phyloP scores from a whole-genome alignment of 2,888 invertebrate genomes.

The Chrysolina americana region DNA sequence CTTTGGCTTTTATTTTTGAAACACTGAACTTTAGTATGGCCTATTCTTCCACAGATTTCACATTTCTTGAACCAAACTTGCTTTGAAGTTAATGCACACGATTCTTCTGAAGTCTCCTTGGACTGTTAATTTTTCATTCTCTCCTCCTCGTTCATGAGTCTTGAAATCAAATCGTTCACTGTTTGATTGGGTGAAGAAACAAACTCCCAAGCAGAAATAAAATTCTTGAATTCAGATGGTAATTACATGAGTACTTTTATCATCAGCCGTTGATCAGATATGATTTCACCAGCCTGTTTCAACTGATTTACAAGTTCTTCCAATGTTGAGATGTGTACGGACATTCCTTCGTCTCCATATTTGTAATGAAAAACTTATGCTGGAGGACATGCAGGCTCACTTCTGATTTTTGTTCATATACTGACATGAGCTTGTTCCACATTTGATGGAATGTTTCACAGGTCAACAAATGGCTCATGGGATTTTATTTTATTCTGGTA shows the following conservation, averaged over 20 bases:
- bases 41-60: no score
- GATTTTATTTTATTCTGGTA: conserved; percentile 17
- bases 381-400: conserved; percentile 15
- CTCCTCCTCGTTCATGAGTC: conserved; percentile 18
- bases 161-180: neutral
- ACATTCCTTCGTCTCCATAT: conserved; percentile 14
- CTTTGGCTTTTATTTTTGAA: no score
- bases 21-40: no score
- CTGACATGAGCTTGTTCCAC: conserved; percentile 20
- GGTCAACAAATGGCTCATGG: neutral
- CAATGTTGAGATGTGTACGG: conserved; percentile 14
- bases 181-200: conserved; percentile 19
- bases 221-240: conserved; percentile 28
- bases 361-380: conserved; percentile 15
- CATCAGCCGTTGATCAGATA: conserved; percentile 33
- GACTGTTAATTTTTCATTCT: conserved; percentile 1
- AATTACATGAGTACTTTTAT: conserved; percentile 31
- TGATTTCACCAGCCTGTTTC: conserved; percentile 22
- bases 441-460: conserved; percentile 29
- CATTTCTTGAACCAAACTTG: neutral
- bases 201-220: conserved; percentile 32
- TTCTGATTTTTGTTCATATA: conserved; percentile 21
- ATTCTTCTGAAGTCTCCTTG: neutral
- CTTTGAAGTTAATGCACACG: neutral
- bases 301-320: conserved; percentile 22